Conservation (phyloP, 1,140 invertebrate genomes). For the Helicoverpa zea region DNA sequence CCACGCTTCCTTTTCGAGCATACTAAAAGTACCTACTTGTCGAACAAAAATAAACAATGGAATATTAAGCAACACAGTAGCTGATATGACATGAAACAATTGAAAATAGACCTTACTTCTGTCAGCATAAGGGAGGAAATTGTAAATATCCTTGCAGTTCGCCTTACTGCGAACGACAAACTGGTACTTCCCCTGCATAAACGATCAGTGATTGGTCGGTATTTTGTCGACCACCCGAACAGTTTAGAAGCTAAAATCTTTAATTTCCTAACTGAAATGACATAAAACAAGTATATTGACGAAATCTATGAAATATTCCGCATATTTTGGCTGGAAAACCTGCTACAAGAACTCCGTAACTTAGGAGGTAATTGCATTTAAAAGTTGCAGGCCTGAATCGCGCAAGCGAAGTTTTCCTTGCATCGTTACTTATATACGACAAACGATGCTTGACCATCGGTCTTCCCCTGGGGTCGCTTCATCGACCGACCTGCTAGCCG, state of each 20-base stretch:
- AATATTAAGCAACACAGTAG: neutral
- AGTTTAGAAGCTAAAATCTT: neutral
- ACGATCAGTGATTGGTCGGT: constrained; percentile 6
- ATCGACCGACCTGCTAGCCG: constrained; percentile 42
- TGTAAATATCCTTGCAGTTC: neutral
- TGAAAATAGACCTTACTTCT: neutral
- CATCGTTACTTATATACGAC: neutral
- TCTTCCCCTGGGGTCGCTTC: constrained; percentile 44
- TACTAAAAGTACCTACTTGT: neutral
- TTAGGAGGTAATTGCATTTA: neutral
- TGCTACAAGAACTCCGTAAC: neutral
- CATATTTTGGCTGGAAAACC: neutral
- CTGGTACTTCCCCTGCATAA: neutral
- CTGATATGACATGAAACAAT: neutral
- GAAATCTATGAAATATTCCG: neutral
- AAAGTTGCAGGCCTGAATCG: constrained; percentile 20
- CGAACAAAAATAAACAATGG: constrained; percentile 20
- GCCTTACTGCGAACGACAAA: neutral
- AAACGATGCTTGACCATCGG: neutral
- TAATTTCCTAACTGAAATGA: neutral
- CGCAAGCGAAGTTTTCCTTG: constrained; percentile 22
- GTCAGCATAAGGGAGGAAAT: neutral
- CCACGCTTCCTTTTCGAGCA: neutral
- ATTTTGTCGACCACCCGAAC: neutral
- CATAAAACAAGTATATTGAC: neutral